phyloP scores from a whole-genome alignment of 2,113 vertebrate species.

The Leucoraja erinaceus region DNA sequence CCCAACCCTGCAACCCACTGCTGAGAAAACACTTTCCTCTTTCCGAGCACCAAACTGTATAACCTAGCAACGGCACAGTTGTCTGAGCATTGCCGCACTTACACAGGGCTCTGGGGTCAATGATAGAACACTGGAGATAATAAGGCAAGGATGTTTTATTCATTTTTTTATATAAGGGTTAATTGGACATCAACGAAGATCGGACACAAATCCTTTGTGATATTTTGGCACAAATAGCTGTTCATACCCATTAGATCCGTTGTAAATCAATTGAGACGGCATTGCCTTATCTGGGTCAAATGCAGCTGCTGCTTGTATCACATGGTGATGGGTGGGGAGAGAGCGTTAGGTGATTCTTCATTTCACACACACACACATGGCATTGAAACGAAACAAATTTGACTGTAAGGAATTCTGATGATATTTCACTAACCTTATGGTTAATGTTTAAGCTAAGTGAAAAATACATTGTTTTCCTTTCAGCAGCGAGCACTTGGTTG shows the following conservation, averaged over 20 bases:
- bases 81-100: not conserved
- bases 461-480: not conserved
- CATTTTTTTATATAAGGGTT: not conserved
- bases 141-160: not conserved
- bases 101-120: not conserved
- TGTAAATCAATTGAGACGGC: not conserved
- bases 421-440: not conserved
- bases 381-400: not conserved
- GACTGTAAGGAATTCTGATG: not conserved
- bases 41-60: not conserved
- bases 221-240: not conserved
- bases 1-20: not conserved
- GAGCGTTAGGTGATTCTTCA: not conserved
- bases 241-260: conserved; percentile 9
- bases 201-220: not conserved
- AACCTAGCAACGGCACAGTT: not conserved
- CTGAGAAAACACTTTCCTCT: not conserved
- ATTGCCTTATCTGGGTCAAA: conserved; percentile 14
- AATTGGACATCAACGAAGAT: not conserved
- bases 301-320: not conserved
- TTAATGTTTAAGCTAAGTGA: not conserved
- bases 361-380: not conserved
- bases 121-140: not conserved
- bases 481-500: not conserved
- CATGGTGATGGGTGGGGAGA: not conserved